Conservation (phyloP, 2,797 vertebrate genomes). For the Otus scops region DNA sequence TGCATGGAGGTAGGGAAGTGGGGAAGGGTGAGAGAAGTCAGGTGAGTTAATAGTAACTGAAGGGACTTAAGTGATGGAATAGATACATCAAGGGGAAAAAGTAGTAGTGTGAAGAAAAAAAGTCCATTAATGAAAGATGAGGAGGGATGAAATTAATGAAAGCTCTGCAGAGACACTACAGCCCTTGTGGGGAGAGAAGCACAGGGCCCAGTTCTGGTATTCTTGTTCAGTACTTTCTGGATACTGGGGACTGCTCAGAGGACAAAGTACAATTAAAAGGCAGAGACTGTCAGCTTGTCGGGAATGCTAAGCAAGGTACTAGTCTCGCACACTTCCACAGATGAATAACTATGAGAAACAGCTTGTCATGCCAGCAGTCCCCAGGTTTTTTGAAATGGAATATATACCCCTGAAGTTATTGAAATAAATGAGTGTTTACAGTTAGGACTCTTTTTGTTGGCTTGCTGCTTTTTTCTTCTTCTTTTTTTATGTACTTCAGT, state of each 20-base stretch:
- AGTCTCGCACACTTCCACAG: not conserved
- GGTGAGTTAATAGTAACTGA: not conserved
- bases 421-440: not conserved
- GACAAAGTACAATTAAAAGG: not conserved
- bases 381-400: not conserved
- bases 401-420: not conserved
- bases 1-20: not conserved
- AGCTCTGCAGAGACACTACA: not conserved
- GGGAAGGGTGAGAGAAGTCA: not conserved
- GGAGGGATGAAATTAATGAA: not conserved
- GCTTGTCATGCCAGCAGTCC: not conserved
- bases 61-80: not conserved
- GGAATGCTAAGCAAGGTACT: not conserved
- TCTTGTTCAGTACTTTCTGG: not conserved
- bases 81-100: not conserved
- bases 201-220: not conserved
- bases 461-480: not conserved
- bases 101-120: not conserved
- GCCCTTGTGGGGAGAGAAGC: not conserved
- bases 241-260: not conserved
- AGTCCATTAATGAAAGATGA: conserved; percentile 17
- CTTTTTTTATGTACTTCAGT: not conserved
- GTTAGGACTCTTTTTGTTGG: not conserved
- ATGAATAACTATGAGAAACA: not conserved
- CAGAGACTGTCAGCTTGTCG: not conserved